phyloP scores from a whole-genome alignment of 2,888 invertebrate genomes.

The Pseudolycoriella hygida region DNA sequence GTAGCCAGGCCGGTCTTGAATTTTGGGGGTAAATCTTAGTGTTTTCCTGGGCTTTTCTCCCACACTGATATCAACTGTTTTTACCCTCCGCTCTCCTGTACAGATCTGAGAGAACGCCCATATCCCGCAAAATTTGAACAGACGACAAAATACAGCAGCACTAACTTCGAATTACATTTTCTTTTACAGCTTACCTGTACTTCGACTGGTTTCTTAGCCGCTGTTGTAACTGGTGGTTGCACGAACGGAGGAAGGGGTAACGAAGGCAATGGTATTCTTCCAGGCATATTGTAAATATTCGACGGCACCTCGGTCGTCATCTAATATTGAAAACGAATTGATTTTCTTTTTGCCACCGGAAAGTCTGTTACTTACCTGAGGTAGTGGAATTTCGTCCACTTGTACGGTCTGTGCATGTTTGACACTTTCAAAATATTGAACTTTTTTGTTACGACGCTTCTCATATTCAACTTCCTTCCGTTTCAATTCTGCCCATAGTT shows the following conservation, averaged over 20 bases:
- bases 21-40: too few relatives aligned
- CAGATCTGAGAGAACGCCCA: too few relatives aligned
- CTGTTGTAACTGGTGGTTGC: slow-evolving; percentile 44
- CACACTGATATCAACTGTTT: too few relatives aligned
- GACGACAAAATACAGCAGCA: too few relatives aligned
- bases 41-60: too few relatives aligned
- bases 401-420: slow-evolving; percentile 89
- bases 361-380: slow-evolving; percentile 22
- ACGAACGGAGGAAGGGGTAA: slow-evolving; percentile 28
- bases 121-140: too few relatives aligned
- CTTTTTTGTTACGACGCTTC: slow-evolving; percentile 65
- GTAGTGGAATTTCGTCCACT: slow-evolving; percentile 89
- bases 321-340: not conserved
- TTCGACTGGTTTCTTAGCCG: slow-evolving; percentile 56
- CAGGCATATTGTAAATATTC: slow-evolving; percentile 23
- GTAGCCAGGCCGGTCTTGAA: too few relatives aligned
- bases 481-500: slow-evolving; percentile 83
- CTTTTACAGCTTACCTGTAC: slow-evolving; percentile 16
- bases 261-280: slow-evolving; percentile 24
- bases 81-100: too few relatives aligned
- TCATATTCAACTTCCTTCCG: slow-evolving; percentile 86
- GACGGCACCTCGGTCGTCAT: slow-evolving; percentile 25
- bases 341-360: too few relatives aligned
- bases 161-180: too few relatives aligned
- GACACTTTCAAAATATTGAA: slow-evolving; percentile 88